Percentiles rank a stretch among this genome's conserved stretches.
These are phyloP conservation scores for Heterohyrax brucei DNA, from an alignment of 2,797 vertebrate species.

Conservation along the genomic window DNA sequence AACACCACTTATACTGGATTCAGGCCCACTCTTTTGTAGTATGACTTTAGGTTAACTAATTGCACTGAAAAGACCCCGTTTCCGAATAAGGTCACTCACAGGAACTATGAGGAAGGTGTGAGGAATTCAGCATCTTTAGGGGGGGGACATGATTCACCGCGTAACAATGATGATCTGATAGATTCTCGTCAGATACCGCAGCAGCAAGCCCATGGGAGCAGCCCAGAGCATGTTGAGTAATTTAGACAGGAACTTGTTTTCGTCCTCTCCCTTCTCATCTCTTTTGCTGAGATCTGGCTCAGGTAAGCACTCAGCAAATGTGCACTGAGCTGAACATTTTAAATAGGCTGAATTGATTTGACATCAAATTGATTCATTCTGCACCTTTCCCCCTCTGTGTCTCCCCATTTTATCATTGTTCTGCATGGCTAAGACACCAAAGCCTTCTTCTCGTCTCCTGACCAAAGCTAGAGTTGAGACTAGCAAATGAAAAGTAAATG, in stretches of 20 bases:
- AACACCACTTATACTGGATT: neutral
- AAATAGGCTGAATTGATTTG: conserved; percentile 6
- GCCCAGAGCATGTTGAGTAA: neutral
- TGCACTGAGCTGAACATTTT: neutral
- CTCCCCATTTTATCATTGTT: neutral
- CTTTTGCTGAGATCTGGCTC: neutral
- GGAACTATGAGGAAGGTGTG: neutral
- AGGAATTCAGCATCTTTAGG: neutral
- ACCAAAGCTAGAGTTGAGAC: neutral
- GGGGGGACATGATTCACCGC: neutral
- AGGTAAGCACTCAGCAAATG: neutral
- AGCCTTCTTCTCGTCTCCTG: no score
- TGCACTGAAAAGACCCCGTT: neutral
- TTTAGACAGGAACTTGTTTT: neutral
- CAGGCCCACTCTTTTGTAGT: neutral
- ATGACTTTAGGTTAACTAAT: neutral
- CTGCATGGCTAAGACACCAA: neutral
- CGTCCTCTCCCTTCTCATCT: neutral
- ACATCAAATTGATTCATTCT: neutral
- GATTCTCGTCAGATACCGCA: neutral
- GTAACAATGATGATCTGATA: neutral
- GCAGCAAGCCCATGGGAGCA: neutral
- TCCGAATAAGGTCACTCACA: neutral
- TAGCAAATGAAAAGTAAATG: neutral
- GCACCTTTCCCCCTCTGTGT: neutral